Evolutionary conservation across 2,113 vertebrate species (phyloP).

Genomic region (Perca flavescens): DNA sequence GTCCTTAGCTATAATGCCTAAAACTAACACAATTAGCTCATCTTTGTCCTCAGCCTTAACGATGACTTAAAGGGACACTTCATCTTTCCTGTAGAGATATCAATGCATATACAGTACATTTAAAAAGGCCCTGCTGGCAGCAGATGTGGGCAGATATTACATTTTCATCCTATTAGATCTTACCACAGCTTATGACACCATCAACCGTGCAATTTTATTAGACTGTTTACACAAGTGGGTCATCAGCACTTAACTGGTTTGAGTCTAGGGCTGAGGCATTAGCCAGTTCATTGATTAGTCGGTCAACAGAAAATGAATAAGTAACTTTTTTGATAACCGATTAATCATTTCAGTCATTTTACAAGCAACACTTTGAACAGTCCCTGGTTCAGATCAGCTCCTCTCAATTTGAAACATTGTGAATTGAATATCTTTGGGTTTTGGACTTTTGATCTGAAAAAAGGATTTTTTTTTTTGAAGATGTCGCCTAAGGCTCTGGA

Average conservation of each 20-base stretch:
- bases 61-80: slow-evolving; percentile 34
- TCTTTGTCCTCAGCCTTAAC: slow-evolving; percentile 7
- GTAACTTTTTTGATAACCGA: background rate
- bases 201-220: slow-evolving; percentile 46
- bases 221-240: slow-evolving; percentile 24
- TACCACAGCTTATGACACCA: slow-evolving; percentile 47
- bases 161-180: slow-evolving; percentile 48
- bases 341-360: background rate
- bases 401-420: background rate
- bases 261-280: background rate
- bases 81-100: slow-evolving; percentile 31
- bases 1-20: slow-evolving; percentile 1
- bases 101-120: slow-evolving; percentile 36
- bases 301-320: background rate
- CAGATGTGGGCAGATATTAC: slow-evolving; percentile 48
- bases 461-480: background rate
- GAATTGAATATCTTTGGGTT: background rate
- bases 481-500: background rate
- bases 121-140: slow-evolving; percentile 48
- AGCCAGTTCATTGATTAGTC: background rate
- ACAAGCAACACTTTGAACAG: background rate
- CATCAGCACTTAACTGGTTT: background rate
- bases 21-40: slow-evolving; percentile 36
- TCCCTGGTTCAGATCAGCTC: background rate
- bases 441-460: background rate